Percentiles rank a stretch among this genome's conserved stretches.
Evolutionary conservation across 2,888 invertebrate genomes (phyloP).

Genomic region (Diploptera punctata): DNA sequence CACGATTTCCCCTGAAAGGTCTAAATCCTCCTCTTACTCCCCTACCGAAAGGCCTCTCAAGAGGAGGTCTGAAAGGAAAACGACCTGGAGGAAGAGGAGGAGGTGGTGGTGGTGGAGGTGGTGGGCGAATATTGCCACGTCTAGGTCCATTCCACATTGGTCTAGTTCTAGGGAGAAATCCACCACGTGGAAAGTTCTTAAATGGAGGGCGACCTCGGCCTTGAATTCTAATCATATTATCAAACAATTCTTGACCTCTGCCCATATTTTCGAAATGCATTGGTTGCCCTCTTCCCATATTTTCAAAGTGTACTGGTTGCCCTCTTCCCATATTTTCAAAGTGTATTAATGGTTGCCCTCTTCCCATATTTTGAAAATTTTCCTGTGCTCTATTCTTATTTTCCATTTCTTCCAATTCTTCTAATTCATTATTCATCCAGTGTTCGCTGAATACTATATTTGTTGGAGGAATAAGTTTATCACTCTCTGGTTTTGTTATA

Average conservation of each 20-base stretch:
- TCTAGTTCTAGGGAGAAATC: slow-evolving; percentile 28
- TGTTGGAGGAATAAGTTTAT: too few relatives aligned
- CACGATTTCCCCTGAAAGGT: slow-evolving; percentile 33
- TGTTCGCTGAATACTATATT: slow-evolving; percentile 22
- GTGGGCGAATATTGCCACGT: slow-evolving; percentile 1
- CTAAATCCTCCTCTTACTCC: slow-evolving; percentile 33
- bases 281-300: too few relatives aligned
- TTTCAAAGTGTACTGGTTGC: too few relatives aligned
- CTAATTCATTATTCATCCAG: slow-evolving; percentile 32
- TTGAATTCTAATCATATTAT: not conserved
- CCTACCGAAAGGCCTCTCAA: slow-evolving; percentile 22
- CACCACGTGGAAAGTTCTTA: slow-evolving; percentile 27
- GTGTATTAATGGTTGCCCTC: too few relatives aligned
- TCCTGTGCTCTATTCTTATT: too few relatives aligned
- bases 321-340: too few relatives aligned
- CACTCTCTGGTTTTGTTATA: too few relatives aligned
- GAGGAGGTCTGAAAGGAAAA: slow-evolving; percentile 29
- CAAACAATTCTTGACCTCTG: not conserved
- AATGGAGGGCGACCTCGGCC: slow-evolving; percentile 21
- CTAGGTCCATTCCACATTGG: slow-evolving; percentile 30
- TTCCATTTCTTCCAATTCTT: slow-evolving; percentile 19
- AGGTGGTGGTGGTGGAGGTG: too few relatives aligned
- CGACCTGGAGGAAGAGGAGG: slow-evolving; percentile 15
- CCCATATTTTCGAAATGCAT: too few relatives aligned
- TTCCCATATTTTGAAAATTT: too few relatives aligned